phyloP scores from a whole-genome alignment of 2,113 vertebrate species.

The Pelmatolapia mariae region DNA sequence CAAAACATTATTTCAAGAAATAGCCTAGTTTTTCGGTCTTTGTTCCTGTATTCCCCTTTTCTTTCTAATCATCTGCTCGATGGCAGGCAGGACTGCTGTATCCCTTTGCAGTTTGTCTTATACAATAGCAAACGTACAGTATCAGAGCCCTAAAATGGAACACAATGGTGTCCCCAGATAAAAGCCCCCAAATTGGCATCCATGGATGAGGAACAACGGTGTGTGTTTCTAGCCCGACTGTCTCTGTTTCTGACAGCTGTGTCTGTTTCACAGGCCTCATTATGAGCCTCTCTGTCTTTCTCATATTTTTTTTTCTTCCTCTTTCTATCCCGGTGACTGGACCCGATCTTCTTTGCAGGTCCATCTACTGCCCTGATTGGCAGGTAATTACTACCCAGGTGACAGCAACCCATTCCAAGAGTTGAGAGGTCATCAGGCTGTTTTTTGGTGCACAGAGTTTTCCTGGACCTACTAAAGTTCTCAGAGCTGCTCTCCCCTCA shows the following conservation, averaged over 20 bases:
- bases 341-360: slow-evolving; percentile 22
- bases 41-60: background rate
- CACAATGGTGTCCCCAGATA: slow-evolving; percentile 22
- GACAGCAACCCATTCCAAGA: slow-evolving; percentile 53
- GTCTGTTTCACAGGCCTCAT: slow-evolving; percentile 45
- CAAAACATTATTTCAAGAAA: background rate
- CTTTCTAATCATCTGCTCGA: slow-evolving; percentile 23
- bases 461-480: slow-evolving; percentile 7
- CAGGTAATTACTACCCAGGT: slow-evolving; percentile 63
- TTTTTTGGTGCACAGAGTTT: background rate
- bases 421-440: slow-evolving; percentile 41
- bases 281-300: slow-evolving; percentile 25
- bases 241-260: slow-evolving; percentile 35
- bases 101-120: slow-evolving; percentile 1
- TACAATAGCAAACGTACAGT: slow-evolving; percentile 14
- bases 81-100: background rate
- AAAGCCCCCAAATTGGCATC: slow-evolving; percentile 44
- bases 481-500: background rate
- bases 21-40: background rate
- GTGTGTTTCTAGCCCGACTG: slow-evolving; percentile 11
- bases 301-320: background rate
- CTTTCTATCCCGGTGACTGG: background rate
- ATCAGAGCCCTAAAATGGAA: slow-evolving; percentile 6
- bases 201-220: slow-evolving; percentile 4
- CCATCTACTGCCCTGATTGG: slow-evolving; percentile 45